Base-by-base conservation (phyloP, 2,888 invertebrate species). In the Erebia palarica region DNA sequence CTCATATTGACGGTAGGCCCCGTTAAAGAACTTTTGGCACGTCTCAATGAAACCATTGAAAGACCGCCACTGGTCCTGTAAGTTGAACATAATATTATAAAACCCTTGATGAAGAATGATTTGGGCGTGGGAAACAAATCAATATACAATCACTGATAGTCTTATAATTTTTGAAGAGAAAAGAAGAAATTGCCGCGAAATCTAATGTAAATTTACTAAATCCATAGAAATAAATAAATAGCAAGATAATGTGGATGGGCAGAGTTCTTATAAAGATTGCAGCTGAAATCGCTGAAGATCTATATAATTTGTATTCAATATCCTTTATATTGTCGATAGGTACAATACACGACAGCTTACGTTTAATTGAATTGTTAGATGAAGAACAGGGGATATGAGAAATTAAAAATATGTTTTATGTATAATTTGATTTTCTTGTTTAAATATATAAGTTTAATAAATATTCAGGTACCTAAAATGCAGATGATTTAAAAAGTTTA, bases 301-400 rank as follows among this genome's bases (percentile, higher is more conserved):
- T 91, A 44, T 92, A 86, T 78, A 84, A 93, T 73, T 77, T 93
- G 21, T 88, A 91, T 75, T 82, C 82, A 13, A 71, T 93, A 61
- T 86, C 89, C 9, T 84, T 94, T 36, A 85, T 92, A 47, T 55
- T 91, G 49, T 93, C 92, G 0, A 80, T 92, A 36, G 93, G 93
- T 21, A 79, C 84, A 21, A 73, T 93, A 21, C 73, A 77, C 11
- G 91, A 93, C 55, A 89, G 88, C 72, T 78, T 92, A 67, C 85
- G 84, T 65, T 81, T 94, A 14, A 79, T 93, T 21, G 85, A 92
- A n/a, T 75, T 90, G 70, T 75, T 91, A 74, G 92, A 93, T 68
- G 91, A 91, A 75, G 89, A 88, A 42, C 90, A 91, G 58, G 81
- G 75, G 16, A 51, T 80, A 64, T 84, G 75, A 81, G 18, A 55